Evolutionary conservation across 2,797 vertebrate genomes (phyloP).

Genomic region (Buceros bicornis): DNA sequence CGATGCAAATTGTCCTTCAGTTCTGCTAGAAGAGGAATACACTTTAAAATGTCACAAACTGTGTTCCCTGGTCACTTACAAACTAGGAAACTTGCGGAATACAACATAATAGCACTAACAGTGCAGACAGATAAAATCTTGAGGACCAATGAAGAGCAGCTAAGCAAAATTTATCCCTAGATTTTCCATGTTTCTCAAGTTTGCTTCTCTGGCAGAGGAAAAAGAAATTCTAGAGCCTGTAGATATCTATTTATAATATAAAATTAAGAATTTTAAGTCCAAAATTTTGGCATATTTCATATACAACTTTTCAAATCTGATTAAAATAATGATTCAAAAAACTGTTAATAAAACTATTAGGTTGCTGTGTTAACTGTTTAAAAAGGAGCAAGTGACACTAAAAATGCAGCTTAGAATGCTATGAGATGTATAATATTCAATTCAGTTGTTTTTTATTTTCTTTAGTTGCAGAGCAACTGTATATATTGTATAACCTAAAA

Average conservation of each 20-base stretch:
- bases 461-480: constrained; percentile 95
- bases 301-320: constrained; percentile 57
- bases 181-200: constrained; percentile 40
- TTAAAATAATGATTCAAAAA: constrained; percentile 2
- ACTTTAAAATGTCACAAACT: background rate
- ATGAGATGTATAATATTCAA: constrained; percentile 79
- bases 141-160: constrained; percentile 61
- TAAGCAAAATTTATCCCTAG: constrained; percentile 40
- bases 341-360: constrained; percentile 39
- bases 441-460: constrained; percentile 81
- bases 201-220: constrained; percentile 66
- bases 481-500: constrained; percentile 86
- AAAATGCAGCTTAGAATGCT: constrained; percentile 70
- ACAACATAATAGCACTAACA: constrained; percentile 18
- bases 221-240: constrained; percentile 71
- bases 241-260: constrained; percentile 81
- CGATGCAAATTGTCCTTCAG: constrained; percentile 43
- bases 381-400: constrained; percentile 65
- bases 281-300: constrained; percentile 44
- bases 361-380: constrained; percentile 66
- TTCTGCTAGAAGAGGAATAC: constrained; percentile 39
- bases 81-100: background rate
- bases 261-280: constrained; percentile 68
- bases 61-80: background rate
- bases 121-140: constrained; percentile 31